Evolutionary conservation across 2,888 invertebrate genomes (phyloP).

Genomic region (Athalia circularis): DNA sequence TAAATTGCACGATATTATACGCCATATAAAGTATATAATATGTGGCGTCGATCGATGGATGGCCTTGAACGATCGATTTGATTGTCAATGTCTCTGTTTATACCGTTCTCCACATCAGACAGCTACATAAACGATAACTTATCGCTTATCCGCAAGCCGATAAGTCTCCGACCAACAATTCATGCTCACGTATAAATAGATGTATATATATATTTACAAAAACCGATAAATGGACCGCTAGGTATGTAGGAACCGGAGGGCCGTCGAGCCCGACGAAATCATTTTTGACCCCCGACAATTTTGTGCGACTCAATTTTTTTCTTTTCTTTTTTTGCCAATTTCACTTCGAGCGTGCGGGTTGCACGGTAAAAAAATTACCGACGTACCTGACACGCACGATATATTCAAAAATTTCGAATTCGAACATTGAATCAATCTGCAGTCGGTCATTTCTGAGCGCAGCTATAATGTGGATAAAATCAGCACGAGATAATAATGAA

Average conservation of each 20-base stretch:
- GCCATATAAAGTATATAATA: neutral
- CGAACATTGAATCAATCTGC: too few relatives aligned
- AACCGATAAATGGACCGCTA: conserved; percentile 11
- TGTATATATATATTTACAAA: too few relatives aligned
- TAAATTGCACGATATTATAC: neutral
- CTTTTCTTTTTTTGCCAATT: too few relatives aligned
- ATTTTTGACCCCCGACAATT: too few relatives aligned
- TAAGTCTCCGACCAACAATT: conserved; percentile 5
- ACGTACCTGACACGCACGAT: too few relatives aligned
- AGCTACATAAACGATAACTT: conserved; percentile 12
- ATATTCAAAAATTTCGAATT: too few relatives aligned
- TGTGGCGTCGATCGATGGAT: neutral
- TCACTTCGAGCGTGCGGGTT: too few relatives aligned
- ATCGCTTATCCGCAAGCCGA: conserved; percentile 27
- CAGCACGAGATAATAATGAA: too few relatives aligned
- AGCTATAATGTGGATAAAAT: too few relatives aligned
- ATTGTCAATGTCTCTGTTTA: conserved; percentile 29
- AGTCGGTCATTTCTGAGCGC: too few relatives aligned
- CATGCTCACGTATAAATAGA: neutral
- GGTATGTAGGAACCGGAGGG: neutral
- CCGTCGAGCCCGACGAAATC: neutral
- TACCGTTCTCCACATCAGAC: neutral
- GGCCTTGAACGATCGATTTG: conserved; percentile 34
- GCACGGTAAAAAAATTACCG: too few relatives aligned
- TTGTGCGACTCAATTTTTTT: too few relatives aligned